Evolutionary conservation across 2,113 vertebrate genomes (phyloP), one percentile per base, ranked within the genome.

Genomic region (Myiozetetes cayanensis): DNA sequence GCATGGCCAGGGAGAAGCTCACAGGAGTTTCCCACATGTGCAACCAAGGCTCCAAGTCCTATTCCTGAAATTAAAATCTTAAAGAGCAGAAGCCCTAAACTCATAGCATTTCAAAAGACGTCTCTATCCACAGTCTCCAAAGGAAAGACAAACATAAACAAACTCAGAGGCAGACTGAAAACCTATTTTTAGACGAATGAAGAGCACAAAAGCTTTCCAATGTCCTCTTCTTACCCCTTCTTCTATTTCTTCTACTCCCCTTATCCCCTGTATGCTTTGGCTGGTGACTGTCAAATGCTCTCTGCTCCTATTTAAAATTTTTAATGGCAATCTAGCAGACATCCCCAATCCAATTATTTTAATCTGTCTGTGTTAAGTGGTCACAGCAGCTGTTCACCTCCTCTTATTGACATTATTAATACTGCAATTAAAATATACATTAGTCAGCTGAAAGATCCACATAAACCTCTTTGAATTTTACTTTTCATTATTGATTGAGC

Each of bases 121-220:
- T 74, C 43, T 65, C 66, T 59, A 66, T 80, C 89, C 71, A 50
- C 43, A 80, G 59, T 41, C 72, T 83, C 56, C 44, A 62, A 73
- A 94, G 1, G 9, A 92, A 94, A 59, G 67, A 66, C 35, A 86
- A 94, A 95, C 50, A 95, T 58, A 95, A 94, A 95, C 85, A 94
- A 91, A 87, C 81, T 59, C 59, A 23, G 77, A 59, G 33, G 63
- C 72, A 86, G 76, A 41, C 59, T 35, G 52, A 74, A 77, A 93
- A 41, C 28, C 70, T 92, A 85, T 92, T 95, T 96, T 95, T 92
- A 88, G 87, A 84, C 70, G 87, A 96, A 92, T 78, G 72, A 96
- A 93, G 49, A 85, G 25, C 43, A 84, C 2, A 1, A 93, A 91
- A 78, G 52, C 73, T 92, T 76, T 84, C 83, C 73, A 84, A 12